Conservation (phyloP, 2,797 vertebrate genomes). For the Anguilla marmorata region DNA sequence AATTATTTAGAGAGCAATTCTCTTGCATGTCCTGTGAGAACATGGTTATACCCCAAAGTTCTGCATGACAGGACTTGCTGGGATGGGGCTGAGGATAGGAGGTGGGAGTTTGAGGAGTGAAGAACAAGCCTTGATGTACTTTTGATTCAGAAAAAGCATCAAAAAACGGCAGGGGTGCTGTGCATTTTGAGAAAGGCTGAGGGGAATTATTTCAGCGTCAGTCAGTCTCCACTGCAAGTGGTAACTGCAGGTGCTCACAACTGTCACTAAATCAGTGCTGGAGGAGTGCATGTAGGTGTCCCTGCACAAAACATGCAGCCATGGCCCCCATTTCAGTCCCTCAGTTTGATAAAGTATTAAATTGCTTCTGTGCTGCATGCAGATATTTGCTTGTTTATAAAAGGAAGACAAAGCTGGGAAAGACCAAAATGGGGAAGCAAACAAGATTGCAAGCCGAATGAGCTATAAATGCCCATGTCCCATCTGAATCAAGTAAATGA, state of each 20-base stretch:
- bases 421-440: neutral
- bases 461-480: slow-evolving; percentile 13
- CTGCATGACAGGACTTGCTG: neutral
- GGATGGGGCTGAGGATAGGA: neutral
- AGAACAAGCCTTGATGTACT: neutral
- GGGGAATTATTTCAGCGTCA: neutral
- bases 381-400: neutral
- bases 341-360: neutral
- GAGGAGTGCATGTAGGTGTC: neutral
- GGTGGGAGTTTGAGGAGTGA: neutral
- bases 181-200: neutral
- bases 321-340: neutral
- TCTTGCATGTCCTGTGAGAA: neutral
- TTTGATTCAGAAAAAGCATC: neutral
- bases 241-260: neutral
- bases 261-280: neutral
- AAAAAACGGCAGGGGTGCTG: neutral
- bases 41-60: neutral
- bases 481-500: neutral
- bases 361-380: neutral
- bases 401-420: neutral
- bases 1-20: neutral
- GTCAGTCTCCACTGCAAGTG: neutral
- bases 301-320: neutral
- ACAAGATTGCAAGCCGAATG: neutral